Conservation (phyloP, 2,888 invertebrate species). For the Rapana venosa region DNA sequence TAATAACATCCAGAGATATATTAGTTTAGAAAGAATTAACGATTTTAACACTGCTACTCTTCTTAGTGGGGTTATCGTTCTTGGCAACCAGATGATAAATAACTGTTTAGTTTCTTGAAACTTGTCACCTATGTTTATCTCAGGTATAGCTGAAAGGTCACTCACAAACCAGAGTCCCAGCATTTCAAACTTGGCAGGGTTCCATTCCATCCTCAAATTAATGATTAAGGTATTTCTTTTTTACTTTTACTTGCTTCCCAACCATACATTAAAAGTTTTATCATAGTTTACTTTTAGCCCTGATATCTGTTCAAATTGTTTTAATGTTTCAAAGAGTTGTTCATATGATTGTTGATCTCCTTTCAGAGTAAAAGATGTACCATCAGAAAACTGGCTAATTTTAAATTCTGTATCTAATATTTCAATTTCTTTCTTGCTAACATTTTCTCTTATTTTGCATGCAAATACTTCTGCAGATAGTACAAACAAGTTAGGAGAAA, state of each 20-base stretch:
- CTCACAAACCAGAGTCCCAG: not conserved
- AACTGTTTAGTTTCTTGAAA: not conserved
- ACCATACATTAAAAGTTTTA: not conserved
- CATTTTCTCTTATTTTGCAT: not conserved
- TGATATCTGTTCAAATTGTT: not conserved
- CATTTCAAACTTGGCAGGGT: not conserved
- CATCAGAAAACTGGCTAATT: slow-evolving; percentile 1
- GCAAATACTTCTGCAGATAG: not conserved
- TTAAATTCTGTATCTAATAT: slow-evolving; percentile 7
- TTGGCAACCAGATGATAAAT: not conserved
- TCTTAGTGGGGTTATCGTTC: not conserved
- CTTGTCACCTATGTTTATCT: not conserved
- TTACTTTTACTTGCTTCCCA: not conserved
- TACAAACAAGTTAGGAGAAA: not conserved
- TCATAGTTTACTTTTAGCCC: not conserved
- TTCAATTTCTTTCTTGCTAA: not conserved
- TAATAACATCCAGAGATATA: not conserved
- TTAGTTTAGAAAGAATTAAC: not conserved
- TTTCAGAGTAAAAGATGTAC: not conserved
- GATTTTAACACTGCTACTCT: not conserved
- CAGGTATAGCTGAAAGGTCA: not conserved
- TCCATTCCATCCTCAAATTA: not conserved
- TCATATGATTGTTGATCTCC: not conserved
- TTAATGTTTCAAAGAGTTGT: not conserved
- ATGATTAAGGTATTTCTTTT: not conserved